These are phyloP conservation scores for Leptinotarsa haldemani DNA, from an alignment of 2,888 invertebrate genomes.

Conservation along the genomic window DNA sequence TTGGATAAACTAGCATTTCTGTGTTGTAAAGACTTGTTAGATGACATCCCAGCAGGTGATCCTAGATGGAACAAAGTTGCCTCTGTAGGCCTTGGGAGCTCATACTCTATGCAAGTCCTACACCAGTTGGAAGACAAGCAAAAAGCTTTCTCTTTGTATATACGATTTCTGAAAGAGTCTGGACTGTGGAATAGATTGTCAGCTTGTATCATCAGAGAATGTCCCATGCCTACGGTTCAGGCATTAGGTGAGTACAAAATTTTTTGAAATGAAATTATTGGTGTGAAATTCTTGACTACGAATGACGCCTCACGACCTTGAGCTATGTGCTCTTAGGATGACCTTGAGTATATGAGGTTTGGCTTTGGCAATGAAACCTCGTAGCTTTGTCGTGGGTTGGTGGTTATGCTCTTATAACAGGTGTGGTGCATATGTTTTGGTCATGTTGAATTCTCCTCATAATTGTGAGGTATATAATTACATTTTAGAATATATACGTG, in stretches of 20 bases:
- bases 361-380: no score
- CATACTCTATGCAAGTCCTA: slow-evolving; percentile 84
- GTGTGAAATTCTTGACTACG: no score
- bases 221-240: slow-evolving; percentile 69
- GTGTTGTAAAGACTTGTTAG: slow-evolving; percentile 82
- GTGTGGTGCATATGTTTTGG: no score
- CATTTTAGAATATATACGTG: no score
- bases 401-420: background rate
- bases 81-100: slow-evolving; percentile 73
- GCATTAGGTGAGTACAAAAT: slow-evolving; percentile 53
- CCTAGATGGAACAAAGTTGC: slow-evolving; percentile 74
- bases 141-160: slow-evolving; percentile 78
- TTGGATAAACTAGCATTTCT: slow-evolving; percentile 73
- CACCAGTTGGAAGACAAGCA: slow-evolving; percentile 91
- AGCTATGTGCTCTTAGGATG: no score
- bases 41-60: slow-evolving; percentile 90
- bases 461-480: no score
- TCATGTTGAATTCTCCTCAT: no score
- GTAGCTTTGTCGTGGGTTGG: no score
- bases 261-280: no score
- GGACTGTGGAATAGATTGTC: slow-evolving; percentile 75
- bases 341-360: no score
- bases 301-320: no score
- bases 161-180: slow-evolving; percentile 79
- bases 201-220: slow-evolving; percentile 60